These are phyloP conservation scores for Saimiri boliviensis DNA, from an alignment of 2,113 vertebrate species.

Conservation along the genomic window DNA sequence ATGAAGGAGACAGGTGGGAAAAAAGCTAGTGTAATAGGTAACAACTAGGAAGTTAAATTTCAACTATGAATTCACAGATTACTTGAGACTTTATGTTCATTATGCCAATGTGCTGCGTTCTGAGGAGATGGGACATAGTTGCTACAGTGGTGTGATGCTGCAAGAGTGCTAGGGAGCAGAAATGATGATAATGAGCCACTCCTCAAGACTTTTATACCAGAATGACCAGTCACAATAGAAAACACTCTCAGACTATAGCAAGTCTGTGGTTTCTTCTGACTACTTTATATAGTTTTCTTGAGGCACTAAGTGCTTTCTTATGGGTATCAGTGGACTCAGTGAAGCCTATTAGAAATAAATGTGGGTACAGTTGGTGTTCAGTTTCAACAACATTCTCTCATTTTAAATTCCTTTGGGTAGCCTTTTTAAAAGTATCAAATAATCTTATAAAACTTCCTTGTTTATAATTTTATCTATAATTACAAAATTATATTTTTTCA, in stretches of 20 bases:
- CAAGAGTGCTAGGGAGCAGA: not conserved
- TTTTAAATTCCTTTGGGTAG: not conserved
- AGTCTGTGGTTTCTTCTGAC: not conserved
- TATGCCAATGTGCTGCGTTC: not conserved
- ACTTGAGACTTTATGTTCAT: not conserved
- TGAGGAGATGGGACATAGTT: not conserved
- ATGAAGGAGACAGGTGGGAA: not conserved
- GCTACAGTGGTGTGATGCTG: not conserved
- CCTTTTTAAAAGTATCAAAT: not conserved
- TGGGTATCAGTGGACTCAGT: not conserved
- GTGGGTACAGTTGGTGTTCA: not conserved
- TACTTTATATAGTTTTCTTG: not conserved
- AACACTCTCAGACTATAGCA: not conserved
- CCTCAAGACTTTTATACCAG: not conserved
- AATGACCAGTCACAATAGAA: not conserved
- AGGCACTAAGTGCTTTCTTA: not conserved
- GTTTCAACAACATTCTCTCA: not conserved
- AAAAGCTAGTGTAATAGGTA: not conserved
- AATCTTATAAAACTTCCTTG: not conserved
- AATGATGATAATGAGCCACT: not conserved
- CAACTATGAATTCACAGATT: not conserved
- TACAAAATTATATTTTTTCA: not conserved
- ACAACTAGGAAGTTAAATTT: not conserved
- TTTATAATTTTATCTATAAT: not conserved
- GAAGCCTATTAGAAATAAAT: not conserved